Conservation (phyloP, 92 coral and sea anemone species). For the Galaxea fascicularis region DNA sequence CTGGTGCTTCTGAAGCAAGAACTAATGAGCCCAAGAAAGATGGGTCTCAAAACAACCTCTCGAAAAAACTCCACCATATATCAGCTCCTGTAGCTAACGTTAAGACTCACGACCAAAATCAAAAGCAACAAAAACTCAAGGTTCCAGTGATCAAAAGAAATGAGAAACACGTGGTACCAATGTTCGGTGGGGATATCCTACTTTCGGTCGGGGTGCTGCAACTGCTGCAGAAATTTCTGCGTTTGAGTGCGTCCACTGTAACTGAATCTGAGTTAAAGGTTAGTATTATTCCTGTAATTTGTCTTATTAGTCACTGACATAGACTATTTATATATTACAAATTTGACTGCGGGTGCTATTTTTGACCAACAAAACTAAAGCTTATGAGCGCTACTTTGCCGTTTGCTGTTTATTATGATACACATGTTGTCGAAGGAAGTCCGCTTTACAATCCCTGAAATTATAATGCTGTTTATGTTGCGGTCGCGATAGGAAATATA, state of each 20-base stretch:
- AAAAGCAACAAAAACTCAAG: constrained; percentile 21
- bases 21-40: constrained; percentile 1
- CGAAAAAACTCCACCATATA: constrained; percentile 26
- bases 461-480: too few species aligned
- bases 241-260: neutral
- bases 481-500: too few species aligned
- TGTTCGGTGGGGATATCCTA: constrained; percentile 97
- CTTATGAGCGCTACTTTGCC: too few species aligned
- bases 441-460: too few species aligned
- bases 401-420: too few species aligned
- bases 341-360: too few species aligned
- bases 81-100: neutral
- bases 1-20: neutral
- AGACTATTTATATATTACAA: too few species aligned
- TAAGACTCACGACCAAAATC: neutral
- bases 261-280: constrained; percentile 41
- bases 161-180: constrained; percentile 79
- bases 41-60: constrained; percentile 11
- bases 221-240: constrained; percentile 26
- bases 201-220: constrained; percentile 80
- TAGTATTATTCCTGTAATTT: neutral
- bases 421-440: too few species aligned
- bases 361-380: too few species aligned
- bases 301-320: too few species aligned
- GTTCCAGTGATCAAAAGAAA: neutral